Percentiles rank a stretch among this genome's conserved stretches.
These are phyloP conservation scores for Sceloporus tristichus DNA, from an alignment of 2,113 vertebrate genomes.

Conservation along the genomic window DNA sequence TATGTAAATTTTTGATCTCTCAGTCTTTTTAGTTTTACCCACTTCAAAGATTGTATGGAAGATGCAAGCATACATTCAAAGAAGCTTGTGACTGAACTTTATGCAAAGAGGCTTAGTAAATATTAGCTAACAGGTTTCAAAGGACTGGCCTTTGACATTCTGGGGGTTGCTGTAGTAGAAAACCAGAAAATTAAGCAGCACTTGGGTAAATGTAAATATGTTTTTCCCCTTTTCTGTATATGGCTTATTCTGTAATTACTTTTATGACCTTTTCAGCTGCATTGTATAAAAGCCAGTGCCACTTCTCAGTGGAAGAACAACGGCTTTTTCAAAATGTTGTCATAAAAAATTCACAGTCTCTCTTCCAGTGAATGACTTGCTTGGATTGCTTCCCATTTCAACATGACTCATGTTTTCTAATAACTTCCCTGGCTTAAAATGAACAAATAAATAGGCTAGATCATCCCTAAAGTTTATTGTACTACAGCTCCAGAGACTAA, in stretches of 20 bases:
- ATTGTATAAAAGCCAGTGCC: neutral
- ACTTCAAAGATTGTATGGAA: neutral
- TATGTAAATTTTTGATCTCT: neutral
- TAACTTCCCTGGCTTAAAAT: constrained; percentile 29
- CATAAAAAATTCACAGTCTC: constrained; percentile 25
- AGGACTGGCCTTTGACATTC: constrained; percentile 5
- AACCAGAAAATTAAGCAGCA: neutral
- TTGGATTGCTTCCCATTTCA: constrained; percentile 33
- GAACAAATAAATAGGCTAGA: constrained; percentile 28
- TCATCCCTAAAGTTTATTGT: constrained; percentile 17
- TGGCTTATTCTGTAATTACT: constrained; percentile 13
- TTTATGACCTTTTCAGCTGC: constrained; percentile 23
- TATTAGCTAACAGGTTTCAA: neutral
- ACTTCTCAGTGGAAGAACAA: neutral
- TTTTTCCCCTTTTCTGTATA: neutral
- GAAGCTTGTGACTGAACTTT: neutral
- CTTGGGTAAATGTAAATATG: constrained; percentile 2
- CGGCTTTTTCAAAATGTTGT: constrained; percentile 35
- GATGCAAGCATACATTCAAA: neutral
- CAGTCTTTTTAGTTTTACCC: neutral
- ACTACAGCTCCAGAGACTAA: constrained; percentile 10
- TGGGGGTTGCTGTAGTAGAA: neutral
- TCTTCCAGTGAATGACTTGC: constrained; percentile 34
- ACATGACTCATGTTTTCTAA: constrained; percentile 42
- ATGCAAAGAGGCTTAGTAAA: neutral